phyloP scores from a whole-genome alignment of 2,888 invertebrate species.

The Malthinus seriepunctatus region DNA sequence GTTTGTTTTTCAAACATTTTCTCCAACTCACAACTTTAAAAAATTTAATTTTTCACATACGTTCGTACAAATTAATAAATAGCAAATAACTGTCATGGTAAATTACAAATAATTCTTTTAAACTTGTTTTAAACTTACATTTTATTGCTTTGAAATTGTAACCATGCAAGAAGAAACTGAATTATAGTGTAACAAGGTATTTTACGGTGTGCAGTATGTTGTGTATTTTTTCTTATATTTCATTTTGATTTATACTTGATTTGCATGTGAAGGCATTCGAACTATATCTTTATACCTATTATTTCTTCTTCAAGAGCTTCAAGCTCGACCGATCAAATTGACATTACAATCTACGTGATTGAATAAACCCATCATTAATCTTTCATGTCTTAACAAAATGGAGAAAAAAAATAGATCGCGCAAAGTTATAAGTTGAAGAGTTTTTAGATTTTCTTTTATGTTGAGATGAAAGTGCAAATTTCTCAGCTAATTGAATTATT shows the following conservation, averaged over 20 bases:
- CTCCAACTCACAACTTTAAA: too few species aligned
- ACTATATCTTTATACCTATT: conserved; percentile 11
- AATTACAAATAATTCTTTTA: background rate
- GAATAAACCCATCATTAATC: conserved; percentile 31
- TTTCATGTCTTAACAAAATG: background rate
- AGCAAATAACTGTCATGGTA: conserved; percentile 2
- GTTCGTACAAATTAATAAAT: background rate
- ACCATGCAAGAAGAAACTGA: conserved; percentile 2
- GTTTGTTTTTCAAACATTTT: too few species aligned
- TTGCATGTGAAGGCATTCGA: conserved; percentile 15
- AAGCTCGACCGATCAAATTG: conserved; percentile 36
- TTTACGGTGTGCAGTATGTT: too few species aligned
- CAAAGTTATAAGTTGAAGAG: too few species aligned
- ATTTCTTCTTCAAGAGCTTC: conserved; percentile 22
- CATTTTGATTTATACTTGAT: background rate
- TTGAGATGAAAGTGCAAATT: too few species aligned
- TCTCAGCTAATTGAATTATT: too few species aligned
- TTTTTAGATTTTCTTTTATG: too few species aligned
- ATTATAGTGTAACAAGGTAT: conserved; percentile 1
- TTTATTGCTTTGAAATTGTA: conserved; percentile 1
- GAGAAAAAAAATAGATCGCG: too few species aligned
- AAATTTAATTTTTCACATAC: too few species aligned
- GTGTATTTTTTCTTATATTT: background rate
- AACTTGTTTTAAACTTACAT: conserved; percentile 1
- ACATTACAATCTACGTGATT: conserved; percentile 38